Conservation (phyloP, 2,113 vertebrate species). For the Toxostoma redivivum region DNA sequence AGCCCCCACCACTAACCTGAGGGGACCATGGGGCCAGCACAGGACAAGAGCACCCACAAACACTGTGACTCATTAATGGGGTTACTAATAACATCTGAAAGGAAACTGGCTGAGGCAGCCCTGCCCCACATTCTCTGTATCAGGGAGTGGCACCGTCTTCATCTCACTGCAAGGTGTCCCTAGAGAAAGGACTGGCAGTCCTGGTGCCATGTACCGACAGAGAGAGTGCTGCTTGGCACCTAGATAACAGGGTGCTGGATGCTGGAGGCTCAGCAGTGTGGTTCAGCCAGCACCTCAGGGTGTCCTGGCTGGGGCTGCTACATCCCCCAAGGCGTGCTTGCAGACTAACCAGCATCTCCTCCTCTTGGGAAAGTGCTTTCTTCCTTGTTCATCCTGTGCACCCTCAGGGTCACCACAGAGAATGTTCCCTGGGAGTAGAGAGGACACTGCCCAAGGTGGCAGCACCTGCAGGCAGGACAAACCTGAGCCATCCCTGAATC, state of each 20-base stretch:
- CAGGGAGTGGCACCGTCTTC: not conserved
- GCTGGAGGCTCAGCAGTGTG: not conserved
- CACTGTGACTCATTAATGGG: not conserved
- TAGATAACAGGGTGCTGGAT: not conserved
- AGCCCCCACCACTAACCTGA: not conserved
- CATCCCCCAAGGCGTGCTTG: fast-evolving
- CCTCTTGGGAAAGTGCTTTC: not conserved
- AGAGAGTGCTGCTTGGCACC: not conserved
- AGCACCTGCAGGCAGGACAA: not conserved
- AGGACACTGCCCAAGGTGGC: not conserved
- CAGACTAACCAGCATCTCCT: not conserved
- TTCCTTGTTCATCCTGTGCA: not conserved
- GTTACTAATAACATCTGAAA: not conserved
- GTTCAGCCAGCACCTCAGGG: not conserved
- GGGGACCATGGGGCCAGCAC: not conserved
- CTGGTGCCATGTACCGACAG: fast-evolving
- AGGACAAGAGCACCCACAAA: not conserved
- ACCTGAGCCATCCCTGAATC: not conserved
- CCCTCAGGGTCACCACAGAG: not conserved
- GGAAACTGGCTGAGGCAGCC: slow-evolving; percentile 2
- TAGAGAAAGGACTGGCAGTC: not conserved
- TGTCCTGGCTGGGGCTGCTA: not conserved
- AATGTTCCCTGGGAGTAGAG: not conserved
- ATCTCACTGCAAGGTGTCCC: not conserved
- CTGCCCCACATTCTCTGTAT: not conserved